These are phyloP conservation scores for Neodon shergylaensis DNA, from an alignment of 2,113 vertebrate species.

Conservation along the genomic window DNA sequence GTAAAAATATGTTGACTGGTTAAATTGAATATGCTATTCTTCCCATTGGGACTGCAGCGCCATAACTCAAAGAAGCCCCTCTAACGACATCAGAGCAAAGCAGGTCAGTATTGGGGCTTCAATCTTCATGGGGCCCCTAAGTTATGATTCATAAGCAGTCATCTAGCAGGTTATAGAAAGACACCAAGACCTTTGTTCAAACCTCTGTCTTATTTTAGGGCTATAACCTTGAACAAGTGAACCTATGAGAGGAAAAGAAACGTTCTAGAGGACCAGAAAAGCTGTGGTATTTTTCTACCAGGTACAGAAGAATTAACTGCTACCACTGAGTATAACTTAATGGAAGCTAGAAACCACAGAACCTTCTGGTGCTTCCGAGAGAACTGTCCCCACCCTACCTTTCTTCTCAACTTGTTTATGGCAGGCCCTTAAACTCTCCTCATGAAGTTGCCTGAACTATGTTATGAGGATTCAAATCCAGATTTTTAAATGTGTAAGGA, in stretches of 20 bases:
- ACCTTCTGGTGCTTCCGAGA: not conserved
- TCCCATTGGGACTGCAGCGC: not conserved
- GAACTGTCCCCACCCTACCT: not conserved
- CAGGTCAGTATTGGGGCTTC: not conserved
- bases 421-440: constrained; percentile 10
- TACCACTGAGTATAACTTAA: not conserved
- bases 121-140: not conserved
- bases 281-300: not conserved
- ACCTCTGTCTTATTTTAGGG: not conserved
- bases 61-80: not conserved
- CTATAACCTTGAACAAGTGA: not conserved
- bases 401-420: not conserved
- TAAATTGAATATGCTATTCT: not conserved
- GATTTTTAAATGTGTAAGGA: not conserved
- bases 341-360: not conserved
- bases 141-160: not conserved
- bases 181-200: not conserved
- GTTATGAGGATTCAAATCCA: constrained; percentile 10
- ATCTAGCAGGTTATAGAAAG: not conserved
- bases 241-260: not conserved
- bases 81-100: not conserved
- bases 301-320: not conserved
- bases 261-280: not conserved
- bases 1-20: not conserved
- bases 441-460: not conserved